A percentile compares a stretch with the other conserved stretches of the same genome.
Conservation (phyloP, 2,113 vertebrate genomes). For the Cyprinodon brontotheroides region DNA sequence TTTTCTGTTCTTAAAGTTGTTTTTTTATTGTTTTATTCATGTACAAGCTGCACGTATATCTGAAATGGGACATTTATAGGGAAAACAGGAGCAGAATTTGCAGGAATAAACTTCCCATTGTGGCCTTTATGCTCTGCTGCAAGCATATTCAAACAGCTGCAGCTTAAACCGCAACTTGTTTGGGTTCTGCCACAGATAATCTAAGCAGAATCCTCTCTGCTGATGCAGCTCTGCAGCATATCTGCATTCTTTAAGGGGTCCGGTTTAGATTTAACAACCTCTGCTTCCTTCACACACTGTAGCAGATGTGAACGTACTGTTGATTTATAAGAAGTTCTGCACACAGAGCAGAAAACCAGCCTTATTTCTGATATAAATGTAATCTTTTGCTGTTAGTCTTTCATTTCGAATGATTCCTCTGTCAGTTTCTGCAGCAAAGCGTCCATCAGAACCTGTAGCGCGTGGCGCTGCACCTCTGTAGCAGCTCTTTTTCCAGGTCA, state of each 20-base stretch:
- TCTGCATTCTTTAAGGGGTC: not conserved
- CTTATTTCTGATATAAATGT: not conserved
- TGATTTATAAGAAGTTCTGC: not conserved
- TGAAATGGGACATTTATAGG: not conserved
- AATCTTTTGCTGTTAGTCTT: no score
- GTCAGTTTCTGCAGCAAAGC: not conserved
- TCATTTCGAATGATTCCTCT: not conserved
- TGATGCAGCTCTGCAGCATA: not conserved
- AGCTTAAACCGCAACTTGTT: no score
- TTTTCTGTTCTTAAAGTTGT: not conserved
- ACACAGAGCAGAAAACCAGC: not conserved
- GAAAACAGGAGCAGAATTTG: not conserved
- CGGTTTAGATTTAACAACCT: not conserved
- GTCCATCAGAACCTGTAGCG: not conserved
- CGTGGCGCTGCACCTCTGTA: not conserved
- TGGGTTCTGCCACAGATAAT: no score
- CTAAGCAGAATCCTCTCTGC: no score
- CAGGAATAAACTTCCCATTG: not conserved
- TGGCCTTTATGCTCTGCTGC: not conserved
- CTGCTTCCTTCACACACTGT: not conserved
- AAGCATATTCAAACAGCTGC: not conserved
- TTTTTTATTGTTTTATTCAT: not conserved
- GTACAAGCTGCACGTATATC: not conserved
- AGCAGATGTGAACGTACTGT: not conserved
- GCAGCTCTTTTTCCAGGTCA: not conserved